Conservation (phyloP, 2,113 vertebrate species). For the Salvelinus alpinus region DNA sequence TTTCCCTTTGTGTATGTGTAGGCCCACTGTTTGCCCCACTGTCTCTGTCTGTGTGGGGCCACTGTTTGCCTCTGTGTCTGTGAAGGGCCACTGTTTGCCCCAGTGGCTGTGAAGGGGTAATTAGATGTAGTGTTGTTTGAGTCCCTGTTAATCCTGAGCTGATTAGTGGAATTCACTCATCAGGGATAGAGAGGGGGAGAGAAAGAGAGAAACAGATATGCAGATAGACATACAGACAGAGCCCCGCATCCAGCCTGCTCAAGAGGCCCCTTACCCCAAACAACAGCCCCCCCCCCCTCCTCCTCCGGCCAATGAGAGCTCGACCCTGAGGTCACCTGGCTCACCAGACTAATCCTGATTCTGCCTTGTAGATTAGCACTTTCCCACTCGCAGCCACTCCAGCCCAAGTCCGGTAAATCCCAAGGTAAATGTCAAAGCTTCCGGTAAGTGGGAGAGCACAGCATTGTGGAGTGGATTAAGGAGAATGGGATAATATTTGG, state of each 20-base stretch:
- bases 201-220: background rate
- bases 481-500: constrained; percentile 77
- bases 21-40: too few relatives aligned
- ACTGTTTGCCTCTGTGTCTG: too few relatives aligned
- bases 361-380: constrained; percentile 85
- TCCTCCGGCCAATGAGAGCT: constrained; percentile 74
- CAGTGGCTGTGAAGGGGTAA: constrained; percentile 71
- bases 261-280: background rate
- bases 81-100: constrained; percentile 46
- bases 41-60: too few relatives aligned
- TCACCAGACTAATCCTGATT: constrained; percentile 85
- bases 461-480: constrained; percentile 74
- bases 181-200: constrained; percentile 31
- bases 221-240: background rate
- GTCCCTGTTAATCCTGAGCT: constrained; percentile 81
- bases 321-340: constrained; percentile 82
- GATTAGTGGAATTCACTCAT: constrained; percentile 80
- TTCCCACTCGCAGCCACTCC: constrained; percentile 82
- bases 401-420: constrained; percentile 85
- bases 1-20: too few relatives aligned
- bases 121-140: constrained; percentile 85
- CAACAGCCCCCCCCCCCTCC: constrained; percentile 22
- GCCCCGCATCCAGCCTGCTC: background rate
- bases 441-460: constrained; percentile 76
- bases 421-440: constrained; percentile 81